Base-by-base conservation (phyloP, 2,888 invertebrate genomes). In the Sinelater perroti region DNA sequence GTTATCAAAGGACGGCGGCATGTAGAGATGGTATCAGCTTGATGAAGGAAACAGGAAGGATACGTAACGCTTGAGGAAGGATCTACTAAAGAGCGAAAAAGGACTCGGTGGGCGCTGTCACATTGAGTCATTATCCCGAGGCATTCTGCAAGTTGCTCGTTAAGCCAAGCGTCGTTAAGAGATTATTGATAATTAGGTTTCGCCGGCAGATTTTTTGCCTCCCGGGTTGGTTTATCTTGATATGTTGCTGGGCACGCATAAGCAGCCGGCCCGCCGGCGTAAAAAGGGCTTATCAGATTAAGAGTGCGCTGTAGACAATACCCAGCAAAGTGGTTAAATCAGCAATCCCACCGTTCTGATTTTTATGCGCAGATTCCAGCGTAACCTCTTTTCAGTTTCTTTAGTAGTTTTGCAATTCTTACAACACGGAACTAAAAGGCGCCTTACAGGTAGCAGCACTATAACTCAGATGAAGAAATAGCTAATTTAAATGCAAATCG, bases 11-110 rank as follows among this genome's bases (percentile, higher is more conserved):
- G 20, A 18, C 38, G 46, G 47, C 55, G 49, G 46, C 58, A 42
- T 56, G 50, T 54, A 59, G 44, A 60, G 60, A 60, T 60, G 45
- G 14, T 51, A 60, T 60, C 60, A 46, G 51, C 21, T 56, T 56
- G 57, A 57, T 57, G 57, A 57, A 60, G 50, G 55, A 50, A 54
- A 50, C 59, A 60, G 60, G 55, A 60, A 60, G 55, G 54, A 60
- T 56, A 56, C 60, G 55, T 56, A 60, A 50, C 50, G 55, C 50
- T 46, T 56, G 42, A 45, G 60, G 50, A 56, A 60, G 51, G 60
- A 56, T 59, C 47, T 44, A 50, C 49, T 56, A 55, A 53, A 60
- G 55, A 55, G 60, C 38, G 54, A 50, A 59, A 58, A 60, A 60
- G 51, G 46, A 46, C 55, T 51, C 56, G 50, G 60, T 60, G 42